Evolutionary conservation across 2,113 vertebrate species (phyloP), one percentile per base, ranked within the genome.

Genomic region (Diphyllodes magnificus): DNA sequence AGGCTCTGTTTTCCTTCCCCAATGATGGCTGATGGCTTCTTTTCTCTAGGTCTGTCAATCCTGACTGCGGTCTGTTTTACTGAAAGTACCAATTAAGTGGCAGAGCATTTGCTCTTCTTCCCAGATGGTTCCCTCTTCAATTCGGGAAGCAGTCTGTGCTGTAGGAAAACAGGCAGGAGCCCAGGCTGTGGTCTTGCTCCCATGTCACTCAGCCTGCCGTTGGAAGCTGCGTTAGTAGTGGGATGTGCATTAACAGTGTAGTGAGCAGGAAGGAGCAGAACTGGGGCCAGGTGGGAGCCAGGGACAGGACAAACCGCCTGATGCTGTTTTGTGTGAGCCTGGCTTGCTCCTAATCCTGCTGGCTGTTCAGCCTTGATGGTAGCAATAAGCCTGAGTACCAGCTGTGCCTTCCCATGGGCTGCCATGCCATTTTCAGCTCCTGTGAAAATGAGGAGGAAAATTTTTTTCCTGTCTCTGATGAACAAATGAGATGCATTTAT

Each of bases 61-160:
- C 60, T 3, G 31, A 44, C 71, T 90, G 50, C 42, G 61, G 60
- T 51, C 69, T 80, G 33, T 68, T 95, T 86, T 88, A 92, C 50
- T 82, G 75, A 88, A 96, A 97, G 75, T 78, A 28, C 79, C 92
- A 82, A 54, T 95, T 95, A 90, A 92, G 63, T 91, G 87, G 87
- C 86, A 2, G 2, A 82, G 61, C 81, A 82, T 82, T 93, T 95
- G 87, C 81, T 90, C 35, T 77, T 86, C 54, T 88, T 91, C 81
- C 75, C 93, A 95, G 88, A 91, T 91, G 95, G 90, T 60, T 93
- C 56, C 21, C 40, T 69, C 44, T 50, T 78, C 35, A 49, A 7
- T 79, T 72, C 6, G 2, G 79, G 87, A 71, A 82, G 90, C 86
- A 94, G 25, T 91, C 88, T 93, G 76, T 96, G 80, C 79, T 70